These are phyloP conservation scores for Sorex maritimensis DNA, from an alignment of 2,797 vertebrate genomes.

Conservation along the genomic window DNA sequence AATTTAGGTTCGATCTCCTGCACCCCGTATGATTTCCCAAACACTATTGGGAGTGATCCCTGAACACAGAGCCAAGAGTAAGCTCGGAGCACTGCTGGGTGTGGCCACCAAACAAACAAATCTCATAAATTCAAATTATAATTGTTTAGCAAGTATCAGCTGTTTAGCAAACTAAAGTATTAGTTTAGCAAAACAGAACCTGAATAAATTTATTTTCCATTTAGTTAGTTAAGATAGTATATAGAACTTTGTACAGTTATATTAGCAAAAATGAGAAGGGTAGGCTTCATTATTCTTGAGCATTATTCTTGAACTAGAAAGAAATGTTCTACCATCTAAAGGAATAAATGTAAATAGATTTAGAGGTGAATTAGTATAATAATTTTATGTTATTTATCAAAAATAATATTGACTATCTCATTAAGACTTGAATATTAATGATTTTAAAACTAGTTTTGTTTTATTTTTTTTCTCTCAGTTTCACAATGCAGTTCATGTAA, in stretches of 20 bases:
- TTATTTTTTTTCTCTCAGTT: slow-evolving; percentile 52
- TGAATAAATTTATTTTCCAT: slow-evolving; percentile 55
- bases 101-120: too few species aligned
- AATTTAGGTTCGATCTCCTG: too few species aligned
- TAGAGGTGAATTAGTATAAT: neutral
- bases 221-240: slow-evolving; percentile 22
- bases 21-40: too few species aligned
- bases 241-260: slow-evolving; percentile 16
- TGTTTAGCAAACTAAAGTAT: neutral
- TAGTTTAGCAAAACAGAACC: neutral
- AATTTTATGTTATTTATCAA: slow-evolving; percentile 9
- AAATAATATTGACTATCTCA: neutral
- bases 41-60: too few species aligned
- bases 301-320: neutral
- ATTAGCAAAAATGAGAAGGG: neutral
- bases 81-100: too few species aligned
- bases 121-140: slow-evolving; percentile 18
- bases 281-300: neutral
- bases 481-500: slow-evolving; percentile 9
- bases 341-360: neutral
- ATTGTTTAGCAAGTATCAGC: slow-evolving; percentile 30
- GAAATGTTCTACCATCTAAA: slow-evolving; percentile 24
- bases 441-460: slow-evolving; percentile 9
- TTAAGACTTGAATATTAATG: neutral
- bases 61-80: too few species aligned